These are phyloP conservation scores for Drosophila murphyi DNA, from an alignment of 1,140 invertebrate species.

Conservation along the genomic window DNA sequence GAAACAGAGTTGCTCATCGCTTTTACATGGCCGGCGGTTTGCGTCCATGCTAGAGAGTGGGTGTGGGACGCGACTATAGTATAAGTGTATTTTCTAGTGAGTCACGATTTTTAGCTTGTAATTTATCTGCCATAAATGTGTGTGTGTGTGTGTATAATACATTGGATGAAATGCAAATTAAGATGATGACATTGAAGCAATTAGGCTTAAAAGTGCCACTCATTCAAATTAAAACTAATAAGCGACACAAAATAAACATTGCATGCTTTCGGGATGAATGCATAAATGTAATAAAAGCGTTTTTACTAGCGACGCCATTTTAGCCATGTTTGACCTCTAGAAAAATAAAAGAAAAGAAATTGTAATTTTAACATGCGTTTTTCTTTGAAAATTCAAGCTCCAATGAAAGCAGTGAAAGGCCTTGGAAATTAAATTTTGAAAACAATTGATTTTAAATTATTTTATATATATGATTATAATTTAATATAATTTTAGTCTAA, in stretches of 20 bases:
- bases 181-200: conserved; percentile 14
- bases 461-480: not conserved
- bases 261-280: conserved; percentile 20
- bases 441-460: not conserved
- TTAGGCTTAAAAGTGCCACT: conserved; percentile 4
- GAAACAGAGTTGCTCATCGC: not conserved
- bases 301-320: too few species aligned
- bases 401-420: too few species aligned
- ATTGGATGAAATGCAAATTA: conserved; percentile 25
- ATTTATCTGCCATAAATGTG: not conserved
- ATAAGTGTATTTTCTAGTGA: conserved; percentile 4
- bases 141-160: not conserved
- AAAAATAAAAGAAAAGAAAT: too few species aligned
- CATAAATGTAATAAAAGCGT: not conserved
- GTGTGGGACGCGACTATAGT: conserved; percentile 28
- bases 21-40: conserved; percentile 14
- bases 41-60: conserved; percentile 12
- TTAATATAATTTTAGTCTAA: too few species aligned
- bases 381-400: too few species aligned
- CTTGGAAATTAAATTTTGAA: not conserved
- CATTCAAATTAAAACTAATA: conserved; percentile 5
- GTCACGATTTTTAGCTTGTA: conserved; percentile 18
- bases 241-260: not conserved
- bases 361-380: too few species aligned
- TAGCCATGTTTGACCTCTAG: too few species aligned